A percentile compares a stretch with the other conserved stretches of the same genome.
Conservation (phyloP, 2,797 vertebrate genomes). For the Prunella strophiata region DNA sequence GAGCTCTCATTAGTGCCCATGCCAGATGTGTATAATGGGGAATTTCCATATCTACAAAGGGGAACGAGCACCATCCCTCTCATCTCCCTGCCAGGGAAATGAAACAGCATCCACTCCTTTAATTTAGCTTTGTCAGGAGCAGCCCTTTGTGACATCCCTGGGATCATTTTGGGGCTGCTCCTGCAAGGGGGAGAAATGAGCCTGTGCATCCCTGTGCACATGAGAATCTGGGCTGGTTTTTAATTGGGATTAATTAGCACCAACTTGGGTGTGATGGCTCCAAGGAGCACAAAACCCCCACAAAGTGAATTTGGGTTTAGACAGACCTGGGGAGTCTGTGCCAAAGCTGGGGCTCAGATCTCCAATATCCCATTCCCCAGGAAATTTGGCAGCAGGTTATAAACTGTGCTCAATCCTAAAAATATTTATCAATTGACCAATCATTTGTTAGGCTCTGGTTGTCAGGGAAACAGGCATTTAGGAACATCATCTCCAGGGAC, state of each 20-base stretch:
- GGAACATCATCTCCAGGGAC: neutral
- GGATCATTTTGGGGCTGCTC: neutral
- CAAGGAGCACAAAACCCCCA: neutral
- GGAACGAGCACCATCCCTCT: neutral
- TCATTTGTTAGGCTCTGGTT: constrained; percentile 4
- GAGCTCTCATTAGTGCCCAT: neutral
- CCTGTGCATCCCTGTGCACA: fast-evolving
- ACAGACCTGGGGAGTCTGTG: neutral
- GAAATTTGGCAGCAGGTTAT: neutral
- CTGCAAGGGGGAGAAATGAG: neutral
- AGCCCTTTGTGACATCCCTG: neutral
- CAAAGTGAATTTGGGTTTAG: neutral
- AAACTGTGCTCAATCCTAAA: constrained; percentile 29
- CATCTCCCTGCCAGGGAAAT: neutral
- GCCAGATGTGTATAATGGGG: neutral
- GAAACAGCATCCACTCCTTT: neutral
- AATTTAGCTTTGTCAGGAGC: neutral
- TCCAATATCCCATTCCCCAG: neutral
- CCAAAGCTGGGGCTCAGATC: neutral
- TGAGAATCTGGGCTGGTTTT: fast-evolving
- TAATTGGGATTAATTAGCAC: neutral
- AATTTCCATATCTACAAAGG: neutral
- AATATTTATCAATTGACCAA: constrained; percentile 39
- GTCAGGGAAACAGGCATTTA: constrained; percentile 34
- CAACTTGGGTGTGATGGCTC: neutral